phyloP scores from a whole-genome alignment of 2,888 invertebrate genomes.

The Microplitis manilae region DNA sequence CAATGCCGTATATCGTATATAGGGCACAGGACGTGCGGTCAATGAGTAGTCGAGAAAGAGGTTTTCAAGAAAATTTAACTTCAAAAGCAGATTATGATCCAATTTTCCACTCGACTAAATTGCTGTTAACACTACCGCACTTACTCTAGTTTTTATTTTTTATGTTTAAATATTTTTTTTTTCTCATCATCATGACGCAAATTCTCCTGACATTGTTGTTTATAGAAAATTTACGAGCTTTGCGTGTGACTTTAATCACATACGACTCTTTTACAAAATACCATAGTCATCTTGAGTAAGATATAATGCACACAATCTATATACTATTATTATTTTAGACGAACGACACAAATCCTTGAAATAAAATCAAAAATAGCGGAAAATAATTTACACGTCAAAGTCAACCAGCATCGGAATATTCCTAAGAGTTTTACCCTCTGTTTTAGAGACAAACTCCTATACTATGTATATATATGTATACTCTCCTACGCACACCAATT shows the following conservation, averaged over 20 bases:
- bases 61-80: not conserved
- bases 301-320: not conserved
- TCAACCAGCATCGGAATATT: not conserved
- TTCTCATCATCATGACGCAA: conserved; percentile 8
- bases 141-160: not conserved
- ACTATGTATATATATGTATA: not conserved
- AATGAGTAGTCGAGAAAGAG: not conserved
- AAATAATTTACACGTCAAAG: not conserved
- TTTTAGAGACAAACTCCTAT: too few species aligned
- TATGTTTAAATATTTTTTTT: conserved; percentile 4
- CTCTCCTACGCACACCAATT: conserved; percentile 16
- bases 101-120: conserved; percentile 37
- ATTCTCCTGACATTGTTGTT: conserved; percentile 13
- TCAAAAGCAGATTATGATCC: conserved; percentile 25
- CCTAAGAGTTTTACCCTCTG: too few species aligned
- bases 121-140: conserved; percentile 17
- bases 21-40: not conserved
- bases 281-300: conserved; percentile 15
- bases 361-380: not conserved
- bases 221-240: conserved; percentile 18
- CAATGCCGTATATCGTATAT: not conserved
- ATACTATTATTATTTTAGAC: not conserved
- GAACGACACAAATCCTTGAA: not conserved
- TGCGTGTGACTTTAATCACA: conserved; percentile 21
- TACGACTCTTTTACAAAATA: conserved; percentile 16